These are phyloP conservation scores for Luperina nickerlii DNA, from an alignment of 2,888 invertebrate genomes.

Conservation along the genomic window DNA sequence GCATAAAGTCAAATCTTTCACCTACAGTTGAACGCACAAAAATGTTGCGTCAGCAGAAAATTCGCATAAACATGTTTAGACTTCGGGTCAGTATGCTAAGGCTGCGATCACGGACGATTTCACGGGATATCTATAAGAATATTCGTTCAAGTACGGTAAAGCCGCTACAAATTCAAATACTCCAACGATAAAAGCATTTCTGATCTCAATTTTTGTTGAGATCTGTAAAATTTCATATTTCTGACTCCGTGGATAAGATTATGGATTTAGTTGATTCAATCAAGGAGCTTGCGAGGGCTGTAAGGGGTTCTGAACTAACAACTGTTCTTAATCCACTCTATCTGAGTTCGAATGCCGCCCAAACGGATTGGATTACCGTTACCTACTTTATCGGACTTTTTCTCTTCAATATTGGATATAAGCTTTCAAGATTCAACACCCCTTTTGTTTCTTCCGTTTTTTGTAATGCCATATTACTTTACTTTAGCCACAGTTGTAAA, in stretches of 20 bases:
- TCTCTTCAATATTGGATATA: conserved; percentile 68
- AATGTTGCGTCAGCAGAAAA: conserved; percentile 43
- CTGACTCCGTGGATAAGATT: conserved; percentile 68
- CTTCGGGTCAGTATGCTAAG: conserved; percentile 77
- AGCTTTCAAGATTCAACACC: conserved; percentile 59
- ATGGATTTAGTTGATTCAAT: conserved; percentile 74
- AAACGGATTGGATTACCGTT: conserved; percentile 73
- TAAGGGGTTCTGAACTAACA: conserved; percentile 71
- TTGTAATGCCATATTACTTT: conserved; percentile 16
- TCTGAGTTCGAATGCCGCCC: conserved; percentile 68
- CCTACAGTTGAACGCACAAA: conserved; percentile 31
- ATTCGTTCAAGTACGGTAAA: conserved; percentile 79
- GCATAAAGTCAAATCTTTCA: conserved; percentile 19
- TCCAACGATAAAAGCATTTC: conserved; percentile 81
- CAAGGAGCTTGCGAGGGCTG: conserved; percentile 61
- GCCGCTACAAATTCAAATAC: conserved; percentile 84
- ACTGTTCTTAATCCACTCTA: conserved; percentile 70
- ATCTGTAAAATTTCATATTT: conserved; percentile 80
- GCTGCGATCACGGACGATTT: conserved; percentile 73
- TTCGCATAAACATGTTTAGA: conserved; percentile 51
- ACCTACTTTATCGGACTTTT: conserved; percentile 67
- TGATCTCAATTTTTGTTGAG: conserved; percentile 78
- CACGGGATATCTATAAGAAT: conserved; percentile 78
- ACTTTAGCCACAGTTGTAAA: neutral
- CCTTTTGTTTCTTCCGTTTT: conserved; percentile 51